phyloP scores from a whole-genome alignment of 2,888 invertebrate species.

The Cheilosia scutellata region DNA sequence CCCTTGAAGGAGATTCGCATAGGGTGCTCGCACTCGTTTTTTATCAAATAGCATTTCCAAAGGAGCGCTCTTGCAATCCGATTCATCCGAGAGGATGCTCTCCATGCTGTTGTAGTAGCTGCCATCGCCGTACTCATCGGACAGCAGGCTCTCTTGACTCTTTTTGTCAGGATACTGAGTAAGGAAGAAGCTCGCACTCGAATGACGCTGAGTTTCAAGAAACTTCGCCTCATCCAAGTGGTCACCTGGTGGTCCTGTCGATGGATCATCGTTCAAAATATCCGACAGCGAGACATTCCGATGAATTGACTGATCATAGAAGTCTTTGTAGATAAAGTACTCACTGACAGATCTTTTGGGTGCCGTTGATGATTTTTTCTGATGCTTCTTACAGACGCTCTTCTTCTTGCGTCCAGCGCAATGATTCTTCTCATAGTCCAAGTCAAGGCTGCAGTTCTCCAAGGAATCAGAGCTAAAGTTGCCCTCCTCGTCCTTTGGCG shows the following conservation, averaged over 20 bases:
- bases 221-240: constrained; percentile 83
- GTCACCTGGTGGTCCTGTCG: constrained; percentile 83
- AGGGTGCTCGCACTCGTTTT: constrained; percentile 76
- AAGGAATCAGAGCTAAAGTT: constrained; percentile 92
- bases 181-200: constrained; percentile 92
- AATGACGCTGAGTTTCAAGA: constrained; percentile 87
- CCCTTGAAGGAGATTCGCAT: constrained; percentile 81
- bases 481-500: constrained; percentile 86
- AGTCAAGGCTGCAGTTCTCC: constrained; percentile 88
- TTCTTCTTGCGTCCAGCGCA: constrained; percentile 76
- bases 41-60: constrained; percentile 88
- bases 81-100: constrained; percentile 92
- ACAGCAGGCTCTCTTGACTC: constrained; percentile 91
- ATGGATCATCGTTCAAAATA: constrained; percentile 82
- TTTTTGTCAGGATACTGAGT: constrained; percentile 86
- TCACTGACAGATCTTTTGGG: constrained; percentile 90
- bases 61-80: constrained; percentile 91
- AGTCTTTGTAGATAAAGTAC: constrained; percentile 89
- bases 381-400: constrained; percentile 66
- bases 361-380: constrained; percentile 71
- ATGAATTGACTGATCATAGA: constrained; percentile 84
- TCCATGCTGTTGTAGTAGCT: constrained; percentile 91
- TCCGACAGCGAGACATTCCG: constrained; percentile 87
- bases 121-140: constrained; percentile 86
- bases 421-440: constrained; percentile 80